Evolutionary conservation across 2,888 invertebrate species (phyloP).

Genomic region (Brachyopa scutellaris): DNA sequence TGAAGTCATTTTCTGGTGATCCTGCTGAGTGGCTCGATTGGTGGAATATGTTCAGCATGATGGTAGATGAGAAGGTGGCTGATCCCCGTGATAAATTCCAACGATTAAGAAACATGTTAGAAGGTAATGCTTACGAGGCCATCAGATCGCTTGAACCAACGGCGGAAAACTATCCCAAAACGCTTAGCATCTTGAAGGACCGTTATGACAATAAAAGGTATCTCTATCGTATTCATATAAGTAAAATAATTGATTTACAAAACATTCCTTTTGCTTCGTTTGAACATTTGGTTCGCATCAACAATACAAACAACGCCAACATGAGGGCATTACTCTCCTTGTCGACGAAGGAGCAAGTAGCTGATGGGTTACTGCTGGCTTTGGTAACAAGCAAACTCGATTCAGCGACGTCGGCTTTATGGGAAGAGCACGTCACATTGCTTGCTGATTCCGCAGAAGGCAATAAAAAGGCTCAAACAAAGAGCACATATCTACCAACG

Average conservation of each 20-base stretch:
- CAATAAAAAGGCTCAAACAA: no score
- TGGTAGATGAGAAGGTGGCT: no score
- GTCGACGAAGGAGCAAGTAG: background rate
- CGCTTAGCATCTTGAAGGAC: background rate
- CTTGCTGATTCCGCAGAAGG: background rate
- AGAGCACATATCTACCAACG: background rate
- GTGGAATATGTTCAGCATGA: no score
- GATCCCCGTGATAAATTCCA: no score
- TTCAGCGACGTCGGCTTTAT: background rate
- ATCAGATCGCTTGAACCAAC: background rate
- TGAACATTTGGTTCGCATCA: background rate
- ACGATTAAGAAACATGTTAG: no score
- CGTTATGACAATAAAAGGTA: background rate
- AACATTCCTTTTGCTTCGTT: background rate
- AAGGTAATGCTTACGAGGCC: background rate
- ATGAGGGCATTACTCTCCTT: background rate
- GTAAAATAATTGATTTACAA: slow-evolving; percentile 1
- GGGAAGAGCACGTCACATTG: background rate
- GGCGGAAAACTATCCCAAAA: background rate
- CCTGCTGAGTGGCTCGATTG: no score
- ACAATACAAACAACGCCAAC: background rate
- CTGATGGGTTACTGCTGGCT: background rate
- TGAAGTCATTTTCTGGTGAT: background rate
- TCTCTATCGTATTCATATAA: background rate
- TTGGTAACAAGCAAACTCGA: background rate